Conservation (phyloP, 2,113 vertebrate species). For the Alouatta palliata region DNA sequence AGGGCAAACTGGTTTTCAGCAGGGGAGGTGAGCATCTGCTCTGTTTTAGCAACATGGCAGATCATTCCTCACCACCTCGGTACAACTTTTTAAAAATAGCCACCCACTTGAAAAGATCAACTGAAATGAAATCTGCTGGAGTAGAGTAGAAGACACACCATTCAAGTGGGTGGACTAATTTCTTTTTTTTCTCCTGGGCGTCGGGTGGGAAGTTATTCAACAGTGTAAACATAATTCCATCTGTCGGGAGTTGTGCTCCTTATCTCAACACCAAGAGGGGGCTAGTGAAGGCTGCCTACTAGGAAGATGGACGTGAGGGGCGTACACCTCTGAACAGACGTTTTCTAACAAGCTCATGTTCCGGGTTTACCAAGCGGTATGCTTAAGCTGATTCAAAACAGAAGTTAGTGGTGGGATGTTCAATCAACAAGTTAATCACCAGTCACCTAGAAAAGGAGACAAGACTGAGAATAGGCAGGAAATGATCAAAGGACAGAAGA, state of each 20-base stretch:
- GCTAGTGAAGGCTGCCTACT: not conserved
- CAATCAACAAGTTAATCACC: not conserved
- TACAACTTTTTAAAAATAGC: slow-evolving; percentile 18
- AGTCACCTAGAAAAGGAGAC: not conserved
- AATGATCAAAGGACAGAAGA: not conserved
- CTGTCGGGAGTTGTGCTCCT: not conserved
- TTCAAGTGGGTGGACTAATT: slow-evolving; percentile 27
- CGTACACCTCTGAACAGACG: not conserved
- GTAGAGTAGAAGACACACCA: not conserved
- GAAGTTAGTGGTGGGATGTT: not conserved
- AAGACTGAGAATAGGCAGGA: not conserved
- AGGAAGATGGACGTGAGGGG: not conserved
- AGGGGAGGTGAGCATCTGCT: not conserved
- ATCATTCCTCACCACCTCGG: not conserved
- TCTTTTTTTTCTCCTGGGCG: not conserved
- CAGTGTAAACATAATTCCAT: slow-evolving; percentile 26
- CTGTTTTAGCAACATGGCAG: not conserved
- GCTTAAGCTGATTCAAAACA: not conserved
- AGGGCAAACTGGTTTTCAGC: fast-evolving
- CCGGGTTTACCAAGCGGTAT: not conserved
- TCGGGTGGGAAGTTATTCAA: slow-evolving; percentile 43
- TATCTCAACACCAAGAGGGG: not conserved
- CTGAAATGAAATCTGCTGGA: not conserved
- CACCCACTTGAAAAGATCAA: not conserved
- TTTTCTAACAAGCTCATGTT: not conserved